A percentile compares a stretch with the other conserved stretches of the same genome.
These are phyloP conservation scores for Heliconius melpomene DNA, from an alignment of 1,140 invertebrate species.

Conservation along the genomic window DNA sequence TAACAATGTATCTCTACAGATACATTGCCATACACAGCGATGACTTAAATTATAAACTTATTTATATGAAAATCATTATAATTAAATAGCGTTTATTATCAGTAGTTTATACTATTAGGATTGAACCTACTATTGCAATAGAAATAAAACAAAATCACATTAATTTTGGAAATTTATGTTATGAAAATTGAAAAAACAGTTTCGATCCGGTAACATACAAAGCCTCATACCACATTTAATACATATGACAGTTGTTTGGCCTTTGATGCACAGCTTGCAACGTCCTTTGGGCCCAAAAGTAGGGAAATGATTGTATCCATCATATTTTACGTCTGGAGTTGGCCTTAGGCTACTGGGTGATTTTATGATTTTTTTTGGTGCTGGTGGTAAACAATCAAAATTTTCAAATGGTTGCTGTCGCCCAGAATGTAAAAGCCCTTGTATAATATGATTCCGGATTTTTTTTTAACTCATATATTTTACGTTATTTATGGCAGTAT, in stretches of 20 bases:
- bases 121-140: too few relatives aligned
- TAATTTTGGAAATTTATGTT: too few relatives aligned
- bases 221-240: too few relatives aligned
- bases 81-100: not conserved
- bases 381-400: conserved; percentile 32
- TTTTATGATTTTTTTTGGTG: conserved; percentile 35
- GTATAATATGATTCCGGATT: conserved; percentile 14
- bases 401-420: conserved; percentile 33
- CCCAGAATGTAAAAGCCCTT: conserved; percentile 30
- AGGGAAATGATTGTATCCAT: conserved; percentile 43
- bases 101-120: not conserved
- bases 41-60: conserved; percentile 2
- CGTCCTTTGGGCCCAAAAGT: conserved; percentile 41
- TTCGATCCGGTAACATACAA: too few relatives aligned
- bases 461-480: conserved; percentile 38
- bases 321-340: conserved; percentile 34
- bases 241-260: too few relatives aligned
- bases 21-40: conserved; percentile 38
- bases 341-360: conserved; percentile 7
- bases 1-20: conserved; percentile 38
- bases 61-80: conserved; percentile 16
- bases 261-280: conserved; percentile 42
- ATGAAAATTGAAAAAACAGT: too few relatives aligned
- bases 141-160: too few relatives aligned
- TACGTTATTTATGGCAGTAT: conserved; percentile 29